Conservation (phyloP, 1,140 invertebrate genomes). For the Bursaphelenchus mucronatus region DNA sequence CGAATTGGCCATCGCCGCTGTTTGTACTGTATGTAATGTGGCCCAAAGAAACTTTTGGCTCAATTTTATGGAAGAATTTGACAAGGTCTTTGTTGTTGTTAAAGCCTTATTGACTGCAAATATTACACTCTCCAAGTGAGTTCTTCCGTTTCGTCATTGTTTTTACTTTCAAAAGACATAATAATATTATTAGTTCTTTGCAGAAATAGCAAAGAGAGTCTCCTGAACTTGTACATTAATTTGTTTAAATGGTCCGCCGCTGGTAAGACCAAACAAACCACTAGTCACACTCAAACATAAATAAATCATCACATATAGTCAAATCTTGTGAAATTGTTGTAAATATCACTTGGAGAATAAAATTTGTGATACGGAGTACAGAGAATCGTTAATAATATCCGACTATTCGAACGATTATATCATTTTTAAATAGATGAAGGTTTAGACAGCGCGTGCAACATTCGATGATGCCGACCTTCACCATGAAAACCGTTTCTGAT, state of each 20-base stretch:
- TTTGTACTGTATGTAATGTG: slow-evolving; percentile 14
- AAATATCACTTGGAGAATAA: too few species aligned
- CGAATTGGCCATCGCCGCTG: background rate
- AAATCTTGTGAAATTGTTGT: too few species aligned
- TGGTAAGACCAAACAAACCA: slow-evolving; percentile 4
- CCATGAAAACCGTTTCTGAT: too few species aligned
- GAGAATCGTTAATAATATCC: too few species aligned
- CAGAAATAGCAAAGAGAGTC: slow-evolving; percentile 7
- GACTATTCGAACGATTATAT: too few species aligned
- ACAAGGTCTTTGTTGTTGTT: slow-evolving; percentile 1
- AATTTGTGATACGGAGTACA: too few species aligned
- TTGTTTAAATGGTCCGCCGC: slow-evolving; percentile 20
- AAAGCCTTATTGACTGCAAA: background rate
- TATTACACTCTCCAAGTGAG: too few species aligned
- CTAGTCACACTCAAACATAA: slow-evolving; percentile 1
- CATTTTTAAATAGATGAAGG: too few species aligned
- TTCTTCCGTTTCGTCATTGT: too few species aligned
- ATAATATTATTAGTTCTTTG: background rate
- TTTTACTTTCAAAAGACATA: too few species aligned
- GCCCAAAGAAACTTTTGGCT: slow-evolving; percentile 15
- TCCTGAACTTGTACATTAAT: slow-evolving; percentile 13
- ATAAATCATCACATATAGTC: background rate
- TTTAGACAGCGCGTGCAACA: too few species aligned
- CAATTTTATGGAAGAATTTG: slow-evolving; percentile 15
- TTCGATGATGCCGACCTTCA: too few species aligned